Evolutionary conservation across 2,113 vertebrate genomes (phyloP).

Genomic region (Oreochromis tanganicae): DNA sequence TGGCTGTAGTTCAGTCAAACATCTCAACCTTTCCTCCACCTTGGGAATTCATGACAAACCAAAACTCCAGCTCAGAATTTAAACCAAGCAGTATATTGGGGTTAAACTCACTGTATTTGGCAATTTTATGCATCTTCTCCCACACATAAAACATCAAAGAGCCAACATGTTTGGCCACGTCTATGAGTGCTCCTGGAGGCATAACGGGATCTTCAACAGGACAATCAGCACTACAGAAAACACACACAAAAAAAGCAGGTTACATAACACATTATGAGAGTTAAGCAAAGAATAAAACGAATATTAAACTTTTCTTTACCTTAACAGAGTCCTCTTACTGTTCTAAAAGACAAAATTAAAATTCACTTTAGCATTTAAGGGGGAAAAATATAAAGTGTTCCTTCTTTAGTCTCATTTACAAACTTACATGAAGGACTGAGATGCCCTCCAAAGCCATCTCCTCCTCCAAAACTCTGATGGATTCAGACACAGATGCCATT

Average conservation of each 20-base stretch:
- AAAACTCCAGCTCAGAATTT: neutral
- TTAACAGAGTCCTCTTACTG: slow-evolving; percentile 32
- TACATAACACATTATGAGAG: neutral
- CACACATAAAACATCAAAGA: slow-evolving; percentile 57
- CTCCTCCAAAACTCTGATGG: slow-evolving; percentile 54
- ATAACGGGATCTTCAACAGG: neutral
- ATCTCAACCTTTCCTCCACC: neutral
- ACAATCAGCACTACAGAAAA: slow-evolving; percentile 12
- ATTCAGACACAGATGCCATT: slow-evolving; percentile 30
- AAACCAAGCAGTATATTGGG: neutral
- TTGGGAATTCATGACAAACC: neutral
- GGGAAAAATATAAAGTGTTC: neutral
- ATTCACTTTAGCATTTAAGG: neutral
- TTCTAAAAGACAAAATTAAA: slow-evolving; percentile 36
- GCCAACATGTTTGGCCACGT: slow-evolving; percentile 60
- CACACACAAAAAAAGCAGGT: neutral
- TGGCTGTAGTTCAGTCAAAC: neutral
- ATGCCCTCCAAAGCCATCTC: slow-evolving; percentile 41
- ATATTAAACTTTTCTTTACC: slow-evolving; percentile 18
- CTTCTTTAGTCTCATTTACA: neutral
- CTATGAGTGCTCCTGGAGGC: slow-evolving; percentile 43
- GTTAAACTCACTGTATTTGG: slow-evolving; percentile 57
- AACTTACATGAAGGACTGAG: slow-evolving; percentile 54
- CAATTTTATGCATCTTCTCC: slow-evolving; percentile 54
- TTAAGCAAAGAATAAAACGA: neutral